A percentile compares a stretch with the other conserved stretches of the same genome.
Evolutionary conservation across 2,888 invertebrate species (phyloP).

Genomic region (Mythimna ferrago): DNA sequence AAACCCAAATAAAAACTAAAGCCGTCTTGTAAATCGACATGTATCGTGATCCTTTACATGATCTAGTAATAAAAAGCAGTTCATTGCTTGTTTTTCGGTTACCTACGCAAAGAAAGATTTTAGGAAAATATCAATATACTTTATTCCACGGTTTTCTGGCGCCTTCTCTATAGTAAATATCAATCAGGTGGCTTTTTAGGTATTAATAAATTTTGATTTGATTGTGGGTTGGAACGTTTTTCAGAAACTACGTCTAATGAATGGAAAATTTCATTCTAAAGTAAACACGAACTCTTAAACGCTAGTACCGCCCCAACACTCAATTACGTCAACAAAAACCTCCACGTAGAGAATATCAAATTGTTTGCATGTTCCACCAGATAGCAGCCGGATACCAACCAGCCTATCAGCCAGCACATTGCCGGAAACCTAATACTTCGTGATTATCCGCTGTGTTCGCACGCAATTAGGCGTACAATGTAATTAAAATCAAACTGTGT

Average conservation of each 20-base stretch:
- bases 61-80: no score
- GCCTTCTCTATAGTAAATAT: no score
- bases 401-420: slow-evolving; percentile 55
- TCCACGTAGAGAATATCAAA: slow-evolving; percentile 28
- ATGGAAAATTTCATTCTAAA: neutral
- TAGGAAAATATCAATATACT: no score
- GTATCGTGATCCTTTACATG: no score
- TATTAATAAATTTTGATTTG: no score
- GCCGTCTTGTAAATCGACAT: no score
- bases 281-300: neutral
- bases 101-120: no score
- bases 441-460: slow-evolving; percentile 48
- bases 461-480: slow-evolving; percentile 38
- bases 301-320: slow-evolving; percentile 3
- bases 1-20: no score
- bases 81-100: no score
- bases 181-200: no score
- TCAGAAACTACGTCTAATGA: neutral
- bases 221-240: no score
- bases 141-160: no score
- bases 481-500: slow-evolving; percentile 44
- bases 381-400: slow-evolving; percentile 56
- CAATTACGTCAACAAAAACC: slow-evolving; percentile 28
- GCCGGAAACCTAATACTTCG: slow-evolving; percentile 54
- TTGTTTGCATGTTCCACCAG: slow-evolving; percentile 35